A percentile compares a stretch with the other conserved stretches of the same genome.
Conservation (phyloP, 1,140 invertebrate species). For the Dendrolimus kikuchii region DNA sequence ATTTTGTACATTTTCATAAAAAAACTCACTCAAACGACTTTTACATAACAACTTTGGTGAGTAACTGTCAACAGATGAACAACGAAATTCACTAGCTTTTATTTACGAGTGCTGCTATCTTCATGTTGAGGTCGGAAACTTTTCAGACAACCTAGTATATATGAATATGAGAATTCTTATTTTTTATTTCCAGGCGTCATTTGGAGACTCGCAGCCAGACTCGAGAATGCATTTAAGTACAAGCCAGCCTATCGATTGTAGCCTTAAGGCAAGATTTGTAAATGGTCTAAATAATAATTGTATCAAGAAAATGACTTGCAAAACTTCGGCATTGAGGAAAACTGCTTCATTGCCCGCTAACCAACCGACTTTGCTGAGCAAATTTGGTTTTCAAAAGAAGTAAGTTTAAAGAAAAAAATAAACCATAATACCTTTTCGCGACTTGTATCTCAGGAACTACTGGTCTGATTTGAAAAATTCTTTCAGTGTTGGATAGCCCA, state of each 20-base stretch:
- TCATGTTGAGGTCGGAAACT: too few relatives aligned
- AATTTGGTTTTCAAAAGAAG: conserved; percentile 68
- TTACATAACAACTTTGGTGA: neutral
- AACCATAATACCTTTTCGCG: too few relatives aligned
- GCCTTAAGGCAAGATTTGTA: neutral
- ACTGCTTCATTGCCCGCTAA: conserved; percentile 35
- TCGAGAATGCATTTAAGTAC: neutral
- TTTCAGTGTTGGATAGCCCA: too few relatives aligned
- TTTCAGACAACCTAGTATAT: neutral
- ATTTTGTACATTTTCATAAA: too few relatives aligned
- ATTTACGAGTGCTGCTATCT: too few relatives aligned
- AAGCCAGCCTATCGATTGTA: neutral
- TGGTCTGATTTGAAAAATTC: too few relatives aligned
- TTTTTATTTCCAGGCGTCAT: conserved; percentile 19
- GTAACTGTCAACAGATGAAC: neutral
- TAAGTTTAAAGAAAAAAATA: conserved; percentile 20
- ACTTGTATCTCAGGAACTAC: too few relatives aligned
- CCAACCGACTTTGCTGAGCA: conserved; percentile 60
- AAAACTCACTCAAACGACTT: neutral
- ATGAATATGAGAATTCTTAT: neutral
- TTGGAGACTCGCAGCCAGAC: conserved; percentile 26
- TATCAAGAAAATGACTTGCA: conserved; percentile 29
- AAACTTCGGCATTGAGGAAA: conserved; percentile 38
- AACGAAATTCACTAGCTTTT: too few relatives aligned
- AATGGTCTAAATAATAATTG: conserved; percentile 6